These are phyloP conservation scores for Drosophila quinaria DNA, from an alignment of 2,888 invertebrate genomes.

Conservation along the genomic window DNA sequence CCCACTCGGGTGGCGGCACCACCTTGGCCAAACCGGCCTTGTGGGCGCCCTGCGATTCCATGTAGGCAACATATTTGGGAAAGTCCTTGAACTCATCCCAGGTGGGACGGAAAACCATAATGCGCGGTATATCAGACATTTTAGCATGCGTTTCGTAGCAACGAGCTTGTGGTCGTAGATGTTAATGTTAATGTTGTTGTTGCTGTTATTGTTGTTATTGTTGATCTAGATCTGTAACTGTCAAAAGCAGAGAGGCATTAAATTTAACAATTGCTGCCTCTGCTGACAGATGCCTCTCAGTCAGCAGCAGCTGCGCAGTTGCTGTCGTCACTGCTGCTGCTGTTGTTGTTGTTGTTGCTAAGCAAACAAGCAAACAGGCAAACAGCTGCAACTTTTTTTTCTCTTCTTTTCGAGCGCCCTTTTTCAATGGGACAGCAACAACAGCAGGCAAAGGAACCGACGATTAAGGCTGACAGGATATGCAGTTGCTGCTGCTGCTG, in stretches of 20 bases:
- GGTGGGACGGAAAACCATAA: constrained; percentile 93
- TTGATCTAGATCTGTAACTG: constrained; percentile 55
- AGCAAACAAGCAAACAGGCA: constrained; percentile 59
- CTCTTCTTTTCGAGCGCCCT: constrained; percentile 61
- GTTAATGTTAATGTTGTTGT: background rate
- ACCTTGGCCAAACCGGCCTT: constrained; percentile 98
- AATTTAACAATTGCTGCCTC: constrained; percentile 30
- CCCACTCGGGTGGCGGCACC: constrained; percentile 98
- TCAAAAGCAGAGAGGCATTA: constrained; percentile 36
- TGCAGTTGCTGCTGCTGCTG: constrained; percentile 48
- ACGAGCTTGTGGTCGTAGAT: background rate
- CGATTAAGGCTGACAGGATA: constrained; percentile 72
- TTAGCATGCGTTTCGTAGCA: constrained; percentile 24
- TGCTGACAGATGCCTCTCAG: constrained; percentile 14
- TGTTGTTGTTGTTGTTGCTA: constrained; percentile 45
- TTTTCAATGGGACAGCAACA: constrained; percentile 62
- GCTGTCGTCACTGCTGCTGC: constrained; percentile 28
- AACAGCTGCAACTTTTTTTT: constrained; percentile 70
- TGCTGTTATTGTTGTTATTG: background rate
- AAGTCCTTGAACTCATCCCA: constrained; percentile 99
- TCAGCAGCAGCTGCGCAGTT: constrained; percentile 12
- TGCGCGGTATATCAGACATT: constrained; percentile 82
- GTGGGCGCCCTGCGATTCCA: constrained; percentile 97
- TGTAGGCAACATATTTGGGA: constrained; percentile 94
- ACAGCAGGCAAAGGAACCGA: constrained; percentile 36